Evolutionary conservation across 1,140 invertebrate genomes (phyloP).

Genomic region (Penaeus chinensis): DNA sequence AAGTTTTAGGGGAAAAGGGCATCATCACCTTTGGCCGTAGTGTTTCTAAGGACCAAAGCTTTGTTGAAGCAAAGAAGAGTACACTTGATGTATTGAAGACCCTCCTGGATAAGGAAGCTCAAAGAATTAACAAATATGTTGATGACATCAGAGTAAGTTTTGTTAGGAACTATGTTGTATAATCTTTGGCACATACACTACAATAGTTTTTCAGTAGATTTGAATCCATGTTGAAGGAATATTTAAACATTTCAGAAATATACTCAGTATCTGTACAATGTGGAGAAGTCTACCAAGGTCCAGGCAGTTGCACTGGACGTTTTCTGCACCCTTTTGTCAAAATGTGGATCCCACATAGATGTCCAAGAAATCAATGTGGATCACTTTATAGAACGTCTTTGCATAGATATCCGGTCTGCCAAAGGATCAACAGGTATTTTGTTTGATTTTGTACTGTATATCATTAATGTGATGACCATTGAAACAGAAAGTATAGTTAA

Average conservation of each 20-base stretch:
- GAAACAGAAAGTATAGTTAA: not conserved
- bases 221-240: not conserved
- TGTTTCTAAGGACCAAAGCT: not conserved
- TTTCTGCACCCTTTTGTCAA: conserved; percentile 34
- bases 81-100: conserved; percentile 38
- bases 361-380: conserved; percentile 31
- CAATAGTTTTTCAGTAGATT: not conserved
- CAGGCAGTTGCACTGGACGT: conserved; percentile 45
- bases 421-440: conserved; percentile 20
- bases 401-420: not conserved
- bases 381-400: conserved; percentile 35
- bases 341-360: conserved; percentile 33
- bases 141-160: conserved; percentile 34
- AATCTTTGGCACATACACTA: not conserved
- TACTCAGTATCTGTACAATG: conserved; percentile 49
- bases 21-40: conserved; percentile 25
- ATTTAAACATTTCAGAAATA: conserved; percentile 44
- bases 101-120: conserved; percentile 7
- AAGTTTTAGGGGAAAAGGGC: conserved; percentile 15
- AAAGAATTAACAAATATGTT: conserved; percentile 11
- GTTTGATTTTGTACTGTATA: not conserved
- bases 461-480: not conserved
- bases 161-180: not conserved
- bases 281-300: conserved; percentile 50
- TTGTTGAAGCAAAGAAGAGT: conserved; percentile 37